Conservation (phyloP, 2,113 vertebrate species). For the Tetrao urogallus region DNA sequence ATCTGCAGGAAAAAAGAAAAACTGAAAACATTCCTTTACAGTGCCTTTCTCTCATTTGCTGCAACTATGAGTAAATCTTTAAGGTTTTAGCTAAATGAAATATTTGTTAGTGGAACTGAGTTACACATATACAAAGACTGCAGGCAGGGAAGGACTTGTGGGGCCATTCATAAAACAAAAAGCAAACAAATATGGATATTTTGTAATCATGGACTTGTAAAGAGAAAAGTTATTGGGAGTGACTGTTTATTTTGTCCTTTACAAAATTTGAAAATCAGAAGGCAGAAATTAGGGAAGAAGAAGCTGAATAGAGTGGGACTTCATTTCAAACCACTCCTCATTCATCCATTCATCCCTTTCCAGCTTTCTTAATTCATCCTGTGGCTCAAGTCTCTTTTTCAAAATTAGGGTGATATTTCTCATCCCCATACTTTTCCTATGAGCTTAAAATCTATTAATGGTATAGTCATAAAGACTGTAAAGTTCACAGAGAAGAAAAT, state of each 20-base stretch:
- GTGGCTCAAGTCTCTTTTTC: background rate
- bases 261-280: background rate
- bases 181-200: background rate
- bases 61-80: background rate
- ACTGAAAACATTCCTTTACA: background rate
- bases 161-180: background rate
- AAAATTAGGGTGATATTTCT: background rate
- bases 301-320: background rate
- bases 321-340: background rate
- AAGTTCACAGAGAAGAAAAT: background rate
- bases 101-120: background rate
- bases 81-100: background rate
- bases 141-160: background rate
- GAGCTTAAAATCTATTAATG: background rate
- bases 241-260: background rate
- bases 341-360: background rate
- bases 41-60: background rate
- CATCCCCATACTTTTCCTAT: background rate
- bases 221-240: background rate
- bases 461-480: background rate
- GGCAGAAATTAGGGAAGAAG: background rate
- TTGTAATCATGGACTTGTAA: background rate
- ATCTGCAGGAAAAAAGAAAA: background rate
- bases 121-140: background rate
- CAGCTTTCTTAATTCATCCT: background rate